These are phyloP conservation scores for Protonemura montana DNA, from an alignment of 2,888 invertebrate species.

Conservation along the genomic window DNA sequence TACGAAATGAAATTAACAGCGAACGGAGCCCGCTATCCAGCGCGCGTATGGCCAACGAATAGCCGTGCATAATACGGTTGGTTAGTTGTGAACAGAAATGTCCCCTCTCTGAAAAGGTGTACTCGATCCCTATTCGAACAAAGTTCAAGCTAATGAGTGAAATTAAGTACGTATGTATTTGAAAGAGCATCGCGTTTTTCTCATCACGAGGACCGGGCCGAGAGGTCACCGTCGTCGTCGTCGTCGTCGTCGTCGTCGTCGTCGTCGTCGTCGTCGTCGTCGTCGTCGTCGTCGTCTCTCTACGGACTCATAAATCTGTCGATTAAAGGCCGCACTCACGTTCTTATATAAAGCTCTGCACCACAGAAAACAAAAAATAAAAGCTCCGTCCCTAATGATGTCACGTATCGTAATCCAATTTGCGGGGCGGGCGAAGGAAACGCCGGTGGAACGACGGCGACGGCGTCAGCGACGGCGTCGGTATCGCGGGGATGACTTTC, in stretches of 20 bases:
- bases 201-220: not conserved
- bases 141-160: not conserved
- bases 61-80: not conserved
- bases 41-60: not conserved
- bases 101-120: not conserved
- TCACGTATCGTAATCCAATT: constrained; percentile 59
- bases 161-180: constrained; percentile 25
- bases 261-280: constrained; percentile 13
- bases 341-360: constrained; percentile 48
- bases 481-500: not conserved
- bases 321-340: constrained; percentile 47
- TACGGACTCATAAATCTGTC: constrained; percentile 47
- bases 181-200: constrained; percentile 18
- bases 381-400: constrained; percentile 49
- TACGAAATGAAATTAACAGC: not conserved
- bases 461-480: not conserved
- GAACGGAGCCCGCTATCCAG: not conserved
- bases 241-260: constrained; percentile 35
- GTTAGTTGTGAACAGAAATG: not conserved
- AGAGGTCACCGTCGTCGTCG: not conserved
- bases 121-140: not conserved
- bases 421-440: constrained; percentile 50
- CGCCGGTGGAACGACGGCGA: constrained; percentile 31
- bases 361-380: constrained; percentile 48
- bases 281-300: constrained; percentile 40